Base-by-base conservation (phyloP, 37 sponge, comb jelly and placozoan genomes). In the Oscarella lobularis region DNA sequence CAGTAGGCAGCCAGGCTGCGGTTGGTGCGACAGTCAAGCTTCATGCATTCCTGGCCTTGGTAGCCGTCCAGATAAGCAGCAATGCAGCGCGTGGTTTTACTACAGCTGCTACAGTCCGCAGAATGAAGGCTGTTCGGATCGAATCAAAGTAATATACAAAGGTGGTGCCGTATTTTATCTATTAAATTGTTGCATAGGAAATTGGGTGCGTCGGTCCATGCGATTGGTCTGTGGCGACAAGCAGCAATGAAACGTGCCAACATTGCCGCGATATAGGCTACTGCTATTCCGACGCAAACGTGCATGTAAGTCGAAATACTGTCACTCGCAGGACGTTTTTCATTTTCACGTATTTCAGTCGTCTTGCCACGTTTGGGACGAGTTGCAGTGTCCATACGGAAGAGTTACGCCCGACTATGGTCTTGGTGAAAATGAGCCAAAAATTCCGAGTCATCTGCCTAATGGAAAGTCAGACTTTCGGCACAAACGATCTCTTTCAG, bases 241-340 rank as follows among this genome's bases (percentile, higher is more conserved):
- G 60, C 60, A 48, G 60, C 60, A 48, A 48, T 48, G 60, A 48
- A 48, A 48, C 60, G 60, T 48, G 60, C 20, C 60, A 48, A 48
- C 9, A 48, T 48, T 48, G 60, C 20, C 60, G 20, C 60, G 60
- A 48, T 48, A 48, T 48, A 27, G 60, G 20, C 9, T 9, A 9
- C 20, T 48, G 60, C 20, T 48, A 48, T 20, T 27, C 9, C 60
- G 60, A 48, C 60, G 20, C 20, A 48, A n/a, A n/a, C n/a, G n/a
- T n/a, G n/a, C n/a, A n/a, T n/a, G n/a, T n/a, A n/a, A n/a, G n/a
- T n/a, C n/a, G n/a, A n/a, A n/a, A n/a, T n/a, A n/a, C n/a, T n/a
- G n/a, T n/a, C n/a, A n/a, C n/a, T n/a, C n/a, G n/a, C n/a, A n/a
- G n/a, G n/a, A n/a, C n/a, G n/a, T n/a, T n/a, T n/a, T n/a, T n/a